Conservation (phyloP, 1,140 invertebrate genomes). For the Metaphire vulgaris region DNA sequence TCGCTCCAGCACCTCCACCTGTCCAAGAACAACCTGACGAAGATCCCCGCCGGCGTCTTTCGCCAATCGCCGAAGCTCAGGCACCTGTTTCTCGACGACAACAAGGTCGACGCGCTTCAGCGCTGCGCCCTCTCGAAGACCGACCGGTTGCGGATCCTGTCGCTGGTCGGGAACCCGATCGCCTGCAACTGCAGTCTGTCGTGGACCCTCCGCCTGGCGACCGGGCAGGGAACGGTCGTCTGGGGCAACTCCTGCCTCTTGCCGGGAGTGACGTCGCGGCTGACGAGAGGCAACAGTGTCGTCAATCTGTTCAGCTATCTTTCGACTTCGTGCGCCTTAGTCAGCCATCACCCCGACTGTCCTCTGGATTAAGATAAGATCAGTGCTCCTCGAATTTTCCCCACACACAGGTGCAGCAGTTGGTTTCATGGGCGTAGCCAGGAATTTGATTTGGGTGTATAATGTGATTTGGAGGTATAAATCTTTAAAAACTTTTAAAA, state of each 20-base stretch:
- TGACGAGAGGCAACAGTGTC: no score
- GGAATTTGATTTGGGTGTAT: no score
- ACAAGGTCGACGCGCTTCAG: conserved; percentile 7
- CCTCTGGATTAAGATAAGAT: no score
- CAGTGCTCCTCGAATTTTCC: no score
- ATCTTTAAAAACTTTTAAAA: no score
- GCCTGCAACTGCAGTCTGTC: conserved; percentile 22
- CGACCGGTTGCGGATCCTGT: conserved; percentile 17
- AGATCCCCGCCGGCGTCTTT: conserved; percentile 6
- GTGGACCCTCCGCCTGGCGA: conserved; percentile 10
- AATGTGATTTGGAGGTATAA: no score
- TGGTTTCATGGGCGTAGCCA: no score
- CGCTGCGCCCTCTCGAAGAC: neutral
- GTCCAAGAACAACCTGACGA: conserved; percentile 18
- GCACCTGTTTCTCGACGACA: conserved; percentile 22
- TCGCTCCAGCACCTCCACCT: conserved; percentile 19
- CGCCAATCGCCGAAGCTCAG: conserved; percentile 9
- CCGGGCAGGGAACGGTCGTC: neutral
- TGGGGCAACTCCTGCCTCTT: neutral
- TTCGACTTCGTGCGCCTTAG: no score
- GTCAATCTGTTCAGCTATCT: no score
- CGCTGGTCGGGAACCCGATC: conserved; percentile 22
- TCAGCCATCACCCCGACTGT: no score
- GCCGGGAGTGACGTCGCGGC: no score
- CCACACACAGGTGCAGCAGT: no score